These are phyloP conservation scores for Anoplius nigerrimus DNA, from an alignment of 2,888 invertebrate genomes.

Conservation along the genomic window DNA sequence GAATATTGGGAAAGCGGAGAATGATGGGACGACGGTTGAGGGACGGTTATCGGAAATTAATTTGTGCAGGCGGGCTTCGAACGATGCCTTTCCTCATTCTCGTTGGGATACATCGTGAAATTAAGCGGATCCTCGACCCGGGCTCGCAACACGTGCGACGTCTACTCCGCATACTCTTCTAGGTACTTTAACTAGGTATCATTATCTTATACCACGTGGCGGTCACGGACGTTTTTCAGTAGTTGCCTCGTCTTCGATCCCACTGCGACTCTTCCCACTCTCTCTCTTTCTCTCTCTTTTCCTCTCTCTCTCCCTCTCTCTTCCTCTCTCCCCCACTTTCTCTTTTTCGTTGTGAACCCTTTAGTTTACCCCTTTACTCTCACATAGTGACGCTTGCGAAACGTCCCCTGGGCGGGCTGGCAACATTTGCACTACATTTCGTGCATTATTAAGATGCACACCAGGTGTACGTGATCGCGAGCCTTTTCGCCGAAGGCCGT, in stretches of 20 bases:
- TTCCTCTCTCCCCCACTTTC: too few species aligned
- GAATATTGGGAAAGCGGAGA: too few species aligned
- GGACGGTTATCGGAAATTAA: too few species aligned
- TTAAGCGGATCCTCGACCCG: too few species aligned
- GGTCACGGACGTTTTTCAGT: slow-evolving; percentile 32
- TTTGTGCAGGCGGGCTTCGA: too few species aligned
- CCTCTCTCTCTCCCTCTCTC: too few species aligned
- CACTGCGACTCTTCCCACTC: not conserved
- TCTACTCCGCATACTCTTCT: too few species aligned
- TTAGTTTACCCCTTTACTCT: not conserved
- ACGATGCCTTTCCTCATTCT: not conserved
- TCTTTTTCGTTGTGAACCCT: not conserved
- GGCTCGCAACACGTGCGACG: not conserved
- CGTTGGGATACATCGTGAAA: not conserved
- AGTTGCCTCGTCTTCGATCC: not conserved
- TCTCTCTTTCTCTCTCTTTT: too few species aligned
- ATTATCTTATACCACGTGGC: slow-evolving; percentile 41
- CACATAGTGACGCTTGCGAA: not conserved
- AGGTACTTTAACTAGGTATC: not conserved
- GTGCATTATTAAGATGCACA: slow-evolving; percentile 47
- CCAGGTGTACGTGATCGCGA: slow-evolving; percentile 37
- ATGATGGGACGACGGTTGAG: too few species aligned
- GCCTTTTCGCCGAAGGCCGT: slow-evolving; percentile 37
- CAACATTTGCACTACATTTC: not conserved
- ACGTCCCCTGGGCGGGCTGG: too few species aligned